Conservation (phyloP, 1,140 invertebrate genomes). For the Tribolium castaneum region DNA sequence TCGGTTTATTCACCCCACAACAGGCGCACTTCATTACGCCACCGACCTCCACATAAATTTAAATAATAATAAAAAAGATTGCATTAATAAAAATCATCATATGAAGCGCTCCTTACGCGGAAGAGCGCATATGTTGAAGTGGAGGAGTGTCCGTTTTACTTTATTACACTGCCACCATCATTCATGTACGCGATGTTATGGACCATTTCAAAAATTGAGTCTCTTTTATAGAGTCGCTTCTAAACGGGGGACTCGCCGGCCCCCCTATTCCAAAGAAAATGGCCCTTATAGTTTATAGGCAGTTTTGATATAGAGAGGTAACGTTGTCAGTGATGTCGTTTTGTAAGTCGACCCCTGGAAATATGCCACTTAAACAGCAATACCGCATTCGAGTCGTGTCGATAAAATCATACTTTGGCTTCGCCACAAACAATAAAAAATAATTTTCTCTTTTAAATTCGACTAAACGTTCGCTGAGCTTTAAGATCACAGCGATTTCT, state of each 20-base stretch:
- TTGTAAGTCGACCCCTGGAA: background rate
- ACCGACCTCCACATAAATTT: too few relatives aligned
- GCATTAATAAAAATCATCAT: background rate
- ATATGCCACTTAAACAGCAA: background rate
- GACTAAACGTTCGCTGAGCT: background rate
- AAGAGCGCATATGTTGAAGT: slow-evolving; percentile 20
- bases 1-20: background rate
- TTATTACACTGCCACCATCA: slow-evolving; percentile 31
- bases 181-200: slow-evolving; percentile 46
- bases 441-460: slow-evolving; percentile 26
- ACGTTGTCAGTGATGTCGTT: background rate
- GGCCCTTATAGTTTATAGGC: slow-evolving; percentile 39
- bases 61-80: background rate
- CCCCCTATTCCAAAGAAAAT: slow-evolving; percentile 41
- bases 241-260: slow-evolving; percentile 1
- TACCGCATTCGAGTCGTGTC: background rate
- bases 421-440: background rate
- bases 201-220: slow-evolving; percentile 48
- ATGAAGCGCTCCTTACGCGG: background rate
- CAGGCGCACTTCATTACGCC: too few relatives aligned
- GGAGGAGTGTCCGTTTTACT: slow-evolving; percentile 6
- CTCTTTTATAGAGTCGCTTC: slow-evolving; percentile 42
- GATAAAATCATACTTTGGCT: background rate
- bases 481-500: background rate
- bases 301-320: slow-evolving; percentile 12